Evolutionary conservation across 1,140 invertebrate genomes (phyloP).

Genomic region (Tetragnatha versicolor): DNA sequence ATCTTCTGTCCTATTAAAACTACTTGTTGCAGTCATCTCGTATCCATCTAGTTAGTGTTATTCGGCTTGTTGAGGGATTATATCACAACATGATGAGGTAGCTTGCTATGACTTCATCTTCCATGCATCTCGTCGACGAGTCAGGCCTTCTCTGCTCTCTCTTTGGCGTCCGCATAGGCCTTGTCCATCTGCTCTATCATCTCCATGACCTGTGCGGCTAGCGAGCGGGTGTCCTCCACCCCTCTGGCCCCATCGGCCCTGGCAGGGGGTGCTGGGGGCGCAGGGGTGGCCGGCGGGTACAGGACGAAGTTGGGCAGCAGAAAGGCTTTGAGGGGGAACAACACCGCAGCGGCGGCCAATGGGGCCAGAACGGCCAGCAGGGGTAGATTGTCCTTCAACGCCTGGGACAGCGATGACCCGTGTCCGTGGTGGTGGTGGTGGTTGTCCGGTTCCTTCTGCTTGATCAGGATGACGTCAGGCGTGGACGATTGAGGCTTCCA

Average conservation of each 20-base stretch:
- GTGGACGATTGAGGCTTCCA: slow-evolving; percentile 40
- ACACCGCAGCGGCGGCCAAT: slow-evolving; percentile 8
- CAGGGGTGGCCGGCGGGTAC: slow-evolving; percentile 23
- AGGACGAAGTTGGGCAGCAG: slow-evolving; percentile 24
- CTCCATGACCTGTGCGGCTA: slow-evolving; percentile 26
- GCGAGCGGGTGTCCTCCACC: background rate
- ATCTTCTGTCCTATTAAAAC: no score
- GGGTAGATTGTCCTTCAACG: slow-evolving; percentile 42
- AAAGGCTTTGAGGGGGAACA: slow-evolving; percentile 36
- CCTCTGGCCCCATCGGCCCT: background rate
- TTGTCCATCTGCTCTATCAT: slow-evolving; percentile 50
- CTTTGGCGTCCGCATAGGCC: slow-evolving; percentile 2
- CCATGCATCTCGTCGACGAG: no score
- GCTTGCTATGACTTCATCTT: no score
- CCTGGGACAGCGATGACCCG: background rate
- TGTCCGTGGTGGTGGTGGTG: background rate
- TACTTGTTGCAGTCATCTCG: no score
- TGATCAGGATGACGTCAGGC: slow-evolving; percentile 47
- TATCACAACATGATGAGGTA: no score
- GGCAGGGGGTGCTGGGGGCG: slow-evolving; percentile 12
- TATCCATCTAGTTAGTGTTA: no score
- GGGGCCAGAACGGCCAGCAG: slow-evolving; percentile 41
- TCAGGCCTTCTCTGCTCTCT: slow-evolving; percentile 4
- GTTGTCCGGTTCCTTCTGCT: slow-evolving; percentile 37
- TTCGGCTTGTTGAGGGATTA: no score